Evolutionary conservation across 2,113 vertebrate genomes (phyloP), one percentile per base, ranked within the genome.

Genomic region (Octodon degus): DNA sequence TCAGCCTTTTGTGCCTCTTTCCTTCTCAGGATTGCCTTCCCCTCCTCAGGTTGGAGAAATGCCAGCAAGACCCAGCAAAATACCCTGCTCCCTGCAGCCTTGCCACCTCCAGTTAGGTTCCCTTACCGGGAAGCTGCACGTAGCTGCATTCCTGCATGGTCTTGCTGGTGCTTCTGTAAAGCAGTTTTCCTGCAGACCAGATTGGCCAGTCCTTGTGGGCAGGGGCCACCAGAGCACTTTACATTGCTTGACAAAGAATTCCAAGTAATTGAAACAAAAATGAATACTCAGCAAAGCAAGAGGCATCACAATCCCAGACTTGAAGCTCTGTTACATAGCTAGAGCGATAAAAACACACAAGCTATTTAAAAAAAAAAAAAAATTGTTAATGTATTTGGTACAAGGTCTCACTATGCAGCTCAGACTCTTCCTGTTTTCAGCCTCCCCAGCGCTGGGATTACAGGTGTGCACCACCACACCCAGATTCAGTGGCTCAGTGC

Each of bases 261-360:
- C 53, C 53, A 90, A 77, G n/a, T 65, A 47, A 34, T 20, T 91
- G 62, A 91, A 74, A 94, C 86, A 40, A 65, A 96, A 84, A 80
- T 14, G 74, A 43, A 40, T 20, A 3, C n/a, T 40, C 37, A 74
- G 9, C 70, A 74, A 74, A 40, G 70, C 70, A 74, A 40, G 74
- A 47, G 40, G 40, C 40, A 14, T 27, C 74, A 47, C 40, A 77
- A 27, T 27, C 43, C 74, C 5, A 2, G 40, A 50, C 30, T 7
- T 30, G 74, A 77, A 77, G 74, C 47, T 77, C 27, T 30, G 5
- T 77, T 77, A 16, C 43, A 77, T 47, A 47, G 74, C 24, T 77
- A 13, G 24, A 47, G 40, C 14, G 11, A 43, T 76, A 16, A 76
- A 27, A 47, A 76, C 74, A 43, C 40, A 77, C 74, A 47, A 47